phyloP scores from a whole-genome alignment of 1,140 invertebrate species.

The Zaprionus gabonicus region DNA sequence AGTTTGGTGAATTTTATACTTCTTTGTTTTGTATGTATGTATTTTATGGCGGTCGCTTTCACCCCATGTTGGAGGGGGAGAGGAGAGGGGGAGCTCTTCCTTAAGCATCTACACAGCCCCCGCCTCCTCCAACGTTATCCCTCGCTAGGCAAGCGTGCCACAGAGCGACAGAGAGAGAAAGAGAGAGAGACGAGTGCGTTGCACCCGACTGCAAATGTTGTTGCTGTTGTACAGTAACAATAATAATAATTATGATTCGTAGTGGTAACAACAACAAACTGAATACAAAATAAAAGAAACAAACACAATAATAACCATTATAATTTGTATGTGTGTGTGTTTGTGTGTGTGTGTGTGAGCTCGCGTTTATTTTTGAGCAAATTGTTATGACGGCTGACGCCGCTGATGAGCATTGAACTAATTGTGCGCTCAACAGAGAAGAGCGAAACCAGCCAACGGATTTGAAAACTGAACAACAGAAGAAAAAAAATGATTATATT shows the following conservation, averaged over 20 bases:
- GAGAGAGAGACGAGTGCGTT: slow-evolving; percentile 32
- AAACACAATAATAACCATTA: slow-evolving; percentile 42
- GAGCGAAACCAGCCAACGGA: slow-evolving; percentile 43
- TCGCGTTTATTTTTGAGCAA: slow-evolving; percentile 52
- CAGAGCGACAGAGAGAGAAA: slow-evolving; percentile 16
- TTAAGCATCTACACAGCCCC: slow-evolving; percentile 4
- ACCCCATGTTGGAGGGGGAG: slow-evolving; percentile 11
- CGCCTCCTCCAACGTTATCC: slow-evolving; percentile 35
- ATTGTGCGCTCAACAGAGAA: slow-evolving; percentile 73
- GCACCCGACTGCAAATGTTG: slow-evolving; percentile 33
- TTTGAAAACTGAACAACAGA: slow-evolving; percentile 8
- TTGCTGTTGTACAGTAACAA: slow-evolving; percentile 16
- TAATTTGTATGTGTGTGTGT: slow-evolving; percentile 10
- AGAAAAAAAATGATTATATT: slow-evolving; percentile 10
- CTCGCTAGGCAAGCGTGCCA: slow-evolving; percentile 73
- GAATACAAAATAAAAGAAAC: slow-evolving; percentile 12
- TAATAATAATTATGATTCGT: slow-evolving; percentile 36
- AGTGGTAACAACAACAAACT: neutral
- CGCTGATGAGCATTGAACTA: slow-evolving; percentile 74
- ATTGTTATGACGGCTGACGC: slow-evolving; percentile 65
- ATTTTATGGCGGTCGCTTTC: slow-evolving; percentile 59
- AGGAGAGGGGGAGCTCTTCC: slow-evolving; percentile 17
- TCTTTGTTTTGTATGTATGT: slow-evolving; percentile 9
- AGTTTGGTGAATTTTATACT: slow-evolving; percentile 10
- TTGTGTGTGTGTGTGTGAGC: neutral